Percentiles rank a stretch among this genome's conserved stretches.
These are phyloP conservation scores for Agrypnia vestita DNA, from an alignment of 1,140 invertebrate genomes.

Conservation along the genomic window DNA sequence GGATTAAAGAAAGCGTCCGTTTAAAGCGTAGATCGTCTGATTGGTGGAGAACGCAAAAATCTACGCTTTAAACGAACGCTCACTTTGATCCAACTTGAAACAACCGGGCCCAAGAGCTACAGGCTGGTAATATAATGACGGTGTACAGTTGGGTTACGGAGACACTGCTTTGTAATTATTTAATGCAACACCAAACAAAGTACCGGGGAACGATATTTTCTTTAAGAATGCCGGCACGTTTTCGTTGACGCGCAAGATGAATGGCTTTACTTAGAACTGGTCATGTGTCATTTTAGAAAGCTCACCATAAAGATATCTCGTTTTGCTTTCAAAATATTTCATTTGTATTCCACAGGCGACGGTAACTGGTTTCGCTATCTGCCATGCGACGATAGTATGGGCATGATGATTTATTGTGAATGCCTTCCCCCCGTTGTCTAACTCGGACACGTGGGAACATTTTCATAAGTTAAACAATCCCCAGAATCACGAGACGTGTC, in stretches of 20 bases:
- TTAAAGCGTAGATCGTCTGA: no score
- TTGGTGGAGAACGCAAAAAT: no score
- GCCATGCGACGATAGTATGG: neutral
- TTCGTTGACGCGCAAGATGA: conserved; percentile 9
- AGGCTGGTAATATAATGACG: no score
- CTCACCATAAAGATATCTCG: conserved; percentile 20
- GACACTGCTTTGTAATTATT: no score
- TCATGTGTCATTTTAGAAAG: conserved; percentile 26
- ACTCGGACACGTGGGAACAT: conserved; percentile 13
- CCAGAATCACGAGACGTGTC: no score
- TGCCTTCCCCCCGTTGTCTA: neutral
- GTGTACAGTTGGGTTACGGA: no score
- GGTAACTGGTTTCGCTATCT: neutral
- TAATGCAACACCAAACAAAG: no score
- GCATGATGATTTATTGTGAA: conserved; percentile 2
- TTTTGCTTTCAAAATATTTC: neutral
- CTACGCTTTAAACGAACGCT: no score
- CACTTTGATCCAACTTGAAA: no score
- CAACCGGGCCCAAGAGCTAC: no score
- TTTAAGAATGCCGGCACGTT: conserved; percentile 11
- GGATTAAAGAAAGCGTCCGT: no score
- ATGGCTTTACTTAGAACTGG: conserved; percentile 25
- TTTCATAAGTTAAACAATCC: neutral
- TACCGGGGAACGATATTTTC: no score
- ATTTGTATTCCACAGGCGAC: conserved; percentile 9